Conservation (phyloP, 2,888 invertebrate genomes). For the Noctua comes region DNA sequence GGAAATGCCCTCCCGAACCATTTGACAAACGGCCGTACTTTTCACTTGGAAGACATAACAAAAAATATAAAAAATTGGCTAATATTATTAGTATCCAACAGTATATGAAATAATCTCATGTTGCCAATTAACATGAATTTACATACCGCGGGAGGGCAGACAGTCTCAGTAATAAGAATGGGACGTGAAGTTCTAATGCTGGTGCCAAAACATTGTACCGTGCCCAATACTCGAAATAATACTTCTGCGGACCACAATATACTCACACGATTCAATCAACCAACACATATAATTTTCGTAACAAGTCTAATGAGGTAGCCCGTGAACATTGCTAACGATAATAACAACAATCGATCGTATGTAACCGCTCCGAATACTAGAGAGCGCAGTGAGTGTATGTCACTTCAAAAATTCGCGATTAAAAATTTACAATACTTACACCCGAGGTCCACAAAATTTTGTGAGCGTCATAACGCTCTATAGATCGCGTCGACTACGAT, state of each 20-base stretch:
- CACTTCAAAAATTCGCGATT: conserved; percentile 57
- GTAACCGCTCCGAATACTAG: conserved; percentile 63
- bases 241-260: conserved; percentile 66
- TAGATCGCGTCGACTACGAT: conserved; percentile 28
- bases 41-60: conserved; percentile 81
- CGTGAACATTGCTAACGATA: conserved; percentile 66
- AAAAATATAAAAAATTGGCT: conserved; percentile 72
- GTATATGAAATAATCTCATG: conserved; percentile 63
- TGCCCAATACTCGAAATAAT: conserved; percentile 65
- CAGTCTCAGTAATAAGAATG: conserved; percentile 77
- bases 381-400: conserved; percentile 63
- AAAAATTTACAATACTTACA: conserved; percentile 66
- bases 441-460: conserved; percentile 57
- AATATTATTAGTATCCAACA: conserved; percentile 65
- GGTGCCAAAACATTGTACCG: conserved; percentile 73
- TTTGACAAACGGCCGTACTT: conserved; percentile 78
- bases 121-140: conserved; percentile 63
- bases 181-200: conserved; percentile 71
- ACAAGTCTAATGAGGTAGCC: conserved; percentile 72
- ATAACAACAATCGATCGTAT: conserved; percentile 67
- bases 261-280: conserved; percentile 65
- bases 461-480: conserved; percentile 35
- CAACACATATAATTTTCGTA: conserved; percentile 66
- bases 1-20: conserved; percentile 87
- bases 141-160: conserved; percentile 76